Conservation (phyloP, 2,113 vertebrate species). For the Murina feae region DNA sequence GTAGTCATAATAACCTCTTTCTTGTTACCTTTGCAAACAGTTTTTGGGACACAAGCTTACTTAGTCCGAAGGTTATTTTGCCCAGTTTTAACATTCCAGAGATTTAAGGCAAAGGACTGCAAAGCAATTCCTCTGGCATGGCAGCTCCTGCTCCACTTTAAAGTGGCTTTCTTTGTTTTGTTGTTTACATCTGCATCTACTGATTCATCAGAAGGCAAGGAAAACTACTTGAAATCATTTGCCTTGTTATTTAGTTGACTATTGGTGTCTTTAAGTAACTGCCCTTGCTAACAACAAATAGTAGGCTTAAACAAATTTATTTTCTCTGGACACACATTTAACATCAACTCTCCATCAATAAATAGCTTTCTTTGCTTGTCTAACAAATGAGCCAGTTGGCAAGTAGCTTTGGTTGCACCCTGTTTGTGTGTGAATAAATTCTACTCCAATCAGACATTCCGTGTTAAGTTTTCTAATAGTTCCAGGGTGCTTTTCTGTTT, state of each 20-base stretch:
- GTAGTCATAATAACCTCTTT: not conserved
- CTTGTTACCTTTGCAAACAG: not conserved
- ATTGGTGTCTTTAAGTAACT: not conserved
- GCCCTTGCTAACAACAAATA: not conserved
- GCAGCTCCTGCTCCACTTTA: not conserved
- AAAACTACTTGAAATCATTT: not conserved
- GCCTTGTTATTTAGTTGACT: not conserved
- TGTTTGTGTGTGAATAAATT: conserved; percentile 3
- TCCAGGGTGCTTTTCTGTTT: conserved; percentile 11
- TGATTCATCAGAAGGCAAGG: not conserved
- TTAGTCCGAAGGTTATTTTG: not conserved
- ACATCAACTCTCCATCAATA: not conserved
- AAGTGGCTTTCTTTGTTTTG: not conserved
- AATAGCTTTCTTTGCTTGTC: not conserved
- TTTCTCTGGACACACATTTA: not conserved
- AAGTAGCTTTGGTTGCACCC: not conserved
- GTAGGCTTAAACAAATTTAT: not conserved
- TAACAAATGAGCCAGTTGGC: conserved; percentile 1
- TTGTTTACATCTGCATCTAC: not conserved
- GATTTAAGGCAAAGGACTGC: not conserved
- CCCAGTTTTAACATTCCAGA: no score
- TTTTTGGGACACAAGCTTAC: not conserved
- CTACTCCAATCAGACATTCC: not conserved
- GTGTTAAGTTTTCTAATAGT: not conserved
- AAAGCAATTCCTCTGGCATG: not conserved